A percentile compares a stretch with the other conserved stretches of the same genome.
These are phyloP conservation scores for Lemur catta DNA, from an alignment of 2,797 vertebrate species.

Conservation along the genomic window DNA sequence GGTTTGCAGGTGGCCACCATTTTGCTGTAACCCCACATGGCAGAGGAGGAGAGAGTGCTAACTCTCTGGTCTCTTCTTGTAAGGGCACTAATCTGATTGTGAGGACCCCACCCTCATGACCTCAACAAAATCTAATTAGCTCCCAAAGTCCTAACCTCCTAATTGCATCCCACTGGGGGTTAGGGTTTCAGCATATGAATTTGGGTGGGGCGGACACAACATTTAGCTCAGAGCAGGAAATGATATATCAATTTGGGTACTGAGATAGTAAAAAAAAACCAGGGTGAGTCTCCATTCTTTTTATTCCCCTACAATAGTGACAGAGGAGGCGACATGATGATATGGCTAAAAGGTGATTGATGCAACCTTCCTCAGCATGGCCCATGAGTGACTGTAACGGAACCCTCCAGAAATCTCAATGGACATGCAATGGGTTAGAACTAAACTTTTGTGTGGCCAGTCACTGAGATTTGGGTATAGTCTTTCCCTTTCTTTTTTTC, in stretches of 20 bases:
- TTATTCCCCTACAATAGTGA: background rate
- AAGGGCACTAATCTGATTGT: background rate
- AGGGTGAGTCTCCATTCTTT: background rate
- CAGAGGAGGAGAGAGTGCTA: background rate
- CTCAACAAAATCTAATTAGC: too few relatives aligned
- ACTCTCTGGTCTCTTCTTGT: background rate
- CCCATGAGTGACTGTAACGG: background rate
- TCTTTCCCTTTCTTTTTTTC: accelerated
- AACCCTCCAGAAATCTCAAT: background rate
- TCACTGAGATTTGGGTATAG: background rate
- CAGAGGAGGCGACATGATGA: background rate
- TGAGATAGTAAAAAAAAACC: background rate
- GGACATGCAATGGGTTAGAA: background rate
- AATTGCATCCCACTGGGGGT: background rate
- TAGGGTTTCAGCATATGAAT: background rate
- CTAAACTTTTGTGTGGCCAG: background rate
- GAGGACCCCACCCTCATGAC: background rate
- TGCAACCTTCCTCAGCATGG: background rate
- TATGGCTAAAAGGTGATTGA: background rate
- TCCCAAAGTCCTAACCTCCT: background rate
- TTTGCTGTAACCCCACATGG: background rate
- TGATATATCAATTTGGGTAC: background rate
- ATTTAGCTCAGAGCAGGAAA: background rate
- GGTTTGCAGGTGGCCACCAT: background rate
- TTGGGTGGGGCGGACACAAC: background rate